Conservation (phyloP, 2,797 vertebrate genomes). For the Linurgus olivaceus region DNA sequence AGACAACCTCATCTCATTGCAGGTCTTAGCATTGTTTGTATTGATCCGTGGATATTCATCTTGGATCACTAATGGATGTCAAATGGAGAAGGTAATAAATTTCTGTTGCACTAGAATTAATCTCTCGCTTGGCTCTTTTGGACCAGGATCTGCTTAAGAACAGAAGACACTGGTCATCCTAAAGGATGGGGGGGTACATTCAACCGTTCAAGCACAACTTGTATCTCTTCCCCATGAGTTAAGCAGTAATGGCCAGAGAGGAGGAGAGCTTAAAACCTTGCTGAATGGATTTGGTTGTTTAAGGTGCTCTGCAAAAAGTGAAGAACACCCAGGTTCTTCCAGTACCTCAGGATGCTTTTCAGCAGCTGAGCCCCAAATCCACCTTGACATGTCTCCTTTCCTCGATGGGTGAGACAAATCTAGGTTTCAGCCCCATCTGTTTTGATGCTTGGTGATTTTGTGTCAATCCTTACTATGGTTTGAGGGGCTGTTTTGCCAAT, state of each 20-base stretch:
- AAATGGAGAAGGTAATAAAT: not conserved
- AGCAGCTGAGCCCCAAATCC: not conserved
- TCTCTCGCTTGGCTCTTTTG: not conserved
- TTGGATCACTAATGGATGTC: not conserved
- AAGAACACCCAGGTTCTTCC: not conserved
- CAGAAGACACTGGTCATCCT: not conserved
- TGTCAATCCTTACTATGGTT: not conserved
- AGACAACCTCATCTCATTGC: not conserved
- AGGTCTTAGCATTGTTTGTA: not conserved
- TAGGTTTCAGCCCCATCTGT: not conserved
- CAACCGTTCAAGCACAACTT: not conserved
- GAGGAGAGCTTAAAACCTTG: not conserved
- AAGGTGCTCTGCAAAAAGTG: not conserved
- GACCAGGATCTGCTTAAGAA: constrained; percentile 43
- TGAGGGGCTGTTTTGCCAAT: not conserved
- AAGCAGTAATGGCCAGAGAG: not conserved
- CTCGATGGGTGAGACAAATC: not conserved
- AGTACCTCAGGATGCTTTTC: not conserved
- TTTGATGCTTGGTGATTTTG: not conserved
- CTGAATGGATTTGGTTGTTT: constrained; percentile 1
- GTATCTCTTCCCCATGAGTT: not conserved
- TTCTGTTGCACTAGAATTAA: not conserved
- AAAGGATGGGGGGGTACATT: not conserved
- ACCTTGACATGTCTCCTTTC: not conserved
- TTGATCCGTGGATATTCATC: not conserved